These are phyloP conservation scores for Tetranychus cinnabarinus DNA, from an alignment of 1,140 invertebrate species.

Conservation along the genomic window DNA sequence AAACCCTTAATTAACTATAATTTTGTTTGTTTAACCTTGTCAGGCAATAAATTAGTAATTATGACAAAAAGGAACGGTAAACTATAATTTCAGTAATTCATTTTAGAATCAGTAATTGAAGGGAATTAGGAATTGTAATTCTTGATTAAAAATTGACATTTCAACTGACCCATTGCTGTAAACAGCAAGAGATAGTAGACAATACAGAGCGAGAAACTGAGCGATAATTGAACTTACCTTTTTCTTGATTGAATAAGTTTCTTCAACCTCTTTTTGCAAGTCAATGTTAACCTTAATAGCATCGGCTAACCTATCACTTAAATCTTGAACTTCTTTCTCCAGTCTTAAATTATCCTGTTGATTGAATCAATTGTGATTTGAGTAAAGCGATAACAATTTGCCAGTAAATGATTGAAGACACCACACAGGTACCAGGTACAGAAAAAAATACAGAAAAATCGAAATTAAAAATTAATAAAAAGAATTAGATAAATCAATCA, in stretches of 20 bases:
- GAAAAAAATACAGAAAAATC: too few species aligned
- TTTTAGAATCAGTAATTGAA: too few species aligned
- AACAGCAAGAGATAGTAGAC: not conserved
- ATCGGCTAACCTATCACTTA: slow-evolving; percentile 30
- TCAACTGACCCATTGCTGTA: not conserved
- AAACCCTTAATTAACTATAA: too few species aligned
- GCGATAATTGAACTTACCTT: slow-evolving; percentile 20
- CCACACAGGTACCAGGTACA: too few species aligned
- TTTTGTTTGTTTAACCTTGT: too few species aligned
- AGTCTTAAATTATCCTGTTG: slow-evolving; percentile 29
- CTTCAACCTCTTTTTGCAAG: slow-evolving; percentile 24
- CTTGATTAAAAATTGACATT: too few species aligned
- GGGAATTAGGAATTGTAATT: too few species aligned
- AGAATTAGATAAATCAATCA: too few species aligned
- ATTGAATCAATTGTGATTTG: not conserved
- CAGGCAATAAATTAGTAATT: too few species aligned
- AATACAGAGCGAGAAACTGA: not conserved
- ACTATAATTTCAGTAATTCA: too few species aligned
- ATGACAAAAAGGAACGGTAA: too few species aligned
- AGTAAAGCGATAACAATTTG: not conserved
- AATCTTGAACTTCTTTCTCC: slow-evolving; percentile 37
- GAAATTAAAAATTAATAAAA: too few species aligned
- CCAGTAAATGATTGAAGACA: not conserved
- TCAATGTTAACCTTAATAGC: slow-evolving; percentile 18
- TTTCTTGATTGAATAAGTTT: slow-evolving; percentile 25